phyloP scores from a whole-genome alignment of 2,797 vertebrate genomes.

The Rhinella marina region DNA sequence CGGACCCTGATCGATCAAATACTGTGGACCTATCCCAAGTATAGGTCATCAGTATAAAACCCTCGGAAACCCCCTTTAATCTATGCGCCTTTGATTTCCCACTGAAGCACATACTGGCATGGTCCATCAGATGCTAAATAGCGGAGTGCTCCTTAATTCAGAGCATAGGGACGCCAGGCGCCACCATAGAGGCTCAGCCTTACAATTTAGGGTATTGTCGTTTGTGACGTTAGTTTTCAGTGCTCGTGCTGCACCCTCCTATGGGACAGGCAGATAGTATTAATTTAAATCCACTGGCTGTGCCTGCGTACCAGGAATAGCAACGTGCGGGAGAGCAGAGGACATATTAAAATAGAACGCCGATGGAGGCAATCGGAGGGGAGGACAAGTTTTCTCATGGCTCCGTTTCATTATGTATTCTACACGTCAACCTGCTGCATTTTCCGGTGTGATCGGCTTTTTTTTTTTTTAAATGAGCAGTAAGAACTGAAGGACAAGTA shows the following conservation, averaged over 20 bases:
- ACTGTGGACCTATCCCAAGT: too few relatives aligned
- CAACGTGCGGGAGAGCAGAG: conserved; percentile 51
- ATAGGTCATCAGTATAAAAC: too few relatives aligned
- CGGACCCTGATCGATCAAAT: too few relatives aligned
- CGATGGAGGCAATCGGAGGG: conserved; percentile 12
- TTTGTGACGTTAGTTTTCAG: neutral
- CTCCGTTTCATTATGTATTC: neutral
- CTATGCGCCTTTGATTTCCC: too few relatives aligned
- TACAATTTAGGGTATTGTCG: neutral
- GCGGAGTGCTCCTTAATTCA: too few relatives aligned
- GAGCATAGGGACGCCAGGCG: neutral
- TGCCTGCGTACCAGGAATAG: conserved; percentile 51
- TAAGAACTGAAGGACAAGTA: too few relatives aligned
- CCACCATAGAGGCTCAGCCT: neutral
- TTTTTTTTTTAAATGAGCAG: too few relatives aligned
- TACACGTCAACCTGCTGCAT: neutral
- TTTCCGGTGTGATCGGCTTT: neutral
- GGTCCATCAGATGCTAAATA: too few relatives aligned
- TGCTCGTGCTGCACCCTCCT: conserved; percentile 33
- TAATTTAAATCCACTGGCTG: conserved; percentile 35
- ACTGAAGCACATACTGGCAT: too few relatives aligned
- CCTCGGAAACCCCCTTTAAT: too few relatives aligned
- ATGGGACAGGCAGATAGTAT: conserved; percentile 31
- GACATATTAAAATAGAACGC: conserved; percentile 54
- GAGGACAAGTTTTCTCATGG: neutral